Conservation (phyloP, 2,113 vertebrate species). For the Pluvianellus socialis region DNA sequence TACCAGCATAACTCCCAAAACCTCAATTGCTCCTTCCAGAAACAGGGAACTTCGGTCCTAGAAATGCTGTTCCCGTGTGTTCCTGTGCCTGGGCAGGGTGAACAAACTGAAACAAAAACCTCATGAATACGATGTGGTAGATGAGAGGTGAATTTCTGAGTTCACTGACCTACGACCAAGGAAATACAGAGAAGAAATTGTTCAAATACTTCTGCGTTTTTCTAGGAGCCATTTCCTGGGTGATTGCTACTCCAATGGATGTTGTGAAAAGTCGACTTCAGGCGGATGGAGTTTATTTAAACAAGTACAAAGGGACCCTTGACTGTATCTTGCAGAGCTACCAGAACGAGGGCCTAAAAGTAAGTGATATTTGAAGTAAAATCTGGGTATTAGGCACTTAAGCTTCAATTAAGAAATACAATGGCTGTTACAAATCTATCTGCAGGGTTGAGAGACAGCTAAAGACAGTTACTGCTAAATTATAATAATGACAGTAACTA, state of each 20-base stretch:
- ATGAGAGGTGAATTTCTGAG: background rate
- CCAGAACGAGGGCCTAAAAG: conserved; percentile 87
- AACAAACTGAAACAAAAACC: background rate
- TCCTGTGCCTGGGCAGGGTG: background rate
- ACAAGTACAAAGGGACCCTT: conserved; percentile 87
- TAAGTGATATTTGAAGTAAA: conserved; percentile 69
- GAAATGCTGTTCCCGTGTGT: rapidly evolving
- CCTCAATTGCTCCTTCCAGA: background rate
- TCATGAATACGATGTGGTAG: background rate
- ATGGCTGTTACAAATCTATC: background rate
- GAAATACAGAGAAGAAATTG: background rate
- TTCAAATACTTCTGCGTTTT: conserved; percentile 24
- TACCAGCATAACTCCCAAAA: background rate
- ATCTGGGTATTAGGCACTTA: background rate
- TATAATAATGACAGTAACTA: background rate
- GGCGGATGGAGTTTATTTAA: conserved; percentile 87
- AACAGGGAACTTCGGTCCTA: background rate
- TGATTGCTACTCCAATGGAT: conserved; percentile 90
- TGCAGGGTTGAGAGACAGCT: background rate
- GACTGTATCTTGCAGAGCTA: conserved; percentile 93
- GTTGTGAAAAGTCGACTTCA: conserved; percentile 96
- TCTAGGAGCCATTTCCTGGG: conserved; percentile 94
- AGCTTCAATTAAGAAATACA: background rate
- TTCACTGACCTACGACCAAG: background rate
- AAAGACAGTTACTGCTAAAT: background rate